Percentiles rank a stretch among this genome's conserved stretches.
phyloP scores from a whole-genome alignment of 1,140 invertebrate genomes.

The Danaus plexippus region DNA sequence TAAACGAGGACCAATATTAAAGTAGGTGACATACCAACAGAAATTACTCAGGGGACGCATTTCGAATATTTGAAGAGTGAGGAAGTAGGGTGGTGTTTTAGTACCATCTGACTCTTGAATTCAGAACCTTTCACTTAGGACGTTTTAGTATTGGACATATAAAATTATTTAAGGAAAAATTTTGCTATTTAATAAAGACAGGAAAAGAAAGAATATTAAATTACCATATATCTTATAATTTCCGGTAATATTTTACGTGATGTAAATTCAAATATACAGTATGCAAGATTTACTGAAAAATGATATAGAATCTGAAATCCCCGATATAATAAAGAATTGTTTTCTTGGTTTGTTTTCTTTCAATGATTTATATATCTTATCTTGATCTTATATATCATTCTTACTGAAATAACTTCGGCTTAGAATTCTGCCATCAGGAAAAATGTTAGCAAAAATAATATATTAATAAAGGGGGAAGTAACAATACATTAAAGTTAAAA shows the following conservation, averaged over 20 bases:
- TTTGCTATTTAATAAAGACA: background rate
- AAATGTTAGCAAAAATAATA: constrained; percentile 12
- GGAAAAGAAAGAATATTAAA: constrained; percentile 1
- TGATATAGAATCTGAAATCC: background rate
- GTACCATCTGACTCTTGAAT: too few relatives aligned
- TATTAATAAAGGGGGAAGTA: background rate
- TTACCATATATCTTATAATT: background rate
- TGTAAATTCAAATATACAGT: too few relatives aligned
- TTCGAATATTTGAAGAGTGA: constrained; percentile 28
- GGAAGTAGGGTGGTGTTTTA: background rate
- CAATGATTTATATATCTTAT: constrained; percentile 19
- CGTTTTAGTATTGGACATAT: too few relatives aligned
- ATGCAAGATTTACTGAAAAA: too few relatives aligned
- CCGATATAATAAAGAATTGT: constrained; percentile 1
- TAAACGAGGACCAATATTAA: constrained; percentile 36
- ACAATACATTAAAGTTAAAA: too few relatives aligned
- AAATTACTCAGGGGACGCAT: constrained; percentile 32
- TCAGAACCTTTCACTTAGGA: too few relatives aligned
- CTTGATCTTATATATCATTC: constrained; percentile 15
- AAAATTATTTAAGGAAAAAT: too few relatives aligned
- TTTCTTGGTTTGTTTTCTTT: constrained; percentile 8
- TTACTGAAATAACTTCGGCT: constrained; percentile 7
- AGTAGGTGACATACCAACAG: constrained; percentile 36
- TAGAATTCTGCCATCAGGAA: constrained; percentile 8
- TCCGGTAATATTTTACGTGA: background rate